Percentiles rank a stretch among this genome's conserved stretches.
phyloP scores from a whole-genome alignment of 2,797 vertebrate genomes.

The Peromyscus aztecus region DNA sequence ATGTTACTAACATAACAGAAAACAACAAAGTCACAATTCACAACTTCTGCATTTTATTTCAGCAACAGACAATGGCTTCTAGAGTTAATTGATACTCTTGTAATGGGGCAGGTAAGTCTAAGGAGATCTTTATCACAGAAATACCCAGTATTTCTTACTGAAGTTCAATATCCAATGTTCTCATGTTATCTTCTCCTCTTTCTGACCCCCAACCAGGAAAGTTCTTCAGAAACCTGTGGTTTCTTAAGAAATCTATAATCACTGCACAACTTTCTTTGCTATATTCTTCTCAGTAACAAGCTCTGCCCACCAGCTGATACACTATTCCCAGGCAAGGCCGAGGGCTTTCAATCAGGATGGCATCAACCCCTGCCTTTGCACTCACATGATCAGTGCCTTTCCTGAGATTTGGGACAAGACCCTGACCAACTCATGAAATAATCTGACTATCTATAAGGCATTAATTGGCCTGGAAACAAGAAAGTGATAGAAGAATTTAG shows the following conservation, averaged over 20 bases:
- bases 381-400: slow-evolving; percentile 90
- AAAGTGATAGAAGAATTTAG: not conserved
- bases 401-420: slow-evolving; percentile 88
- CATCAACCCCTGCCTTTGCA: slow-evolving; percentile 88
- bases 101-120: not conserved
- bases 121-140: not conserved
- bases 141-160: not conserved
- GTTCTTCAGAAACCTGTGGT: not conserved
- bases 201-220: not conserved
- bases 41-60: not conserved
- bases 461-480: not conserved
- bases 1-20: not conserved
- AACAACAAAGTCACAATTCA: not conserved
- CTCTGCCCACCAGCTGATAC: slow-evolving; percentile 88
- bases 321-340: slow-evolving; percentile 87
- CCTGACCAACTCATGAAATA: not conserved
- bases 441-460: not conserved
- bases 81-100: not conserved
- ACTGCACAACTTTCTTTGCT: not conserved
- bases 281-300: slow-evolving; percentile 77
- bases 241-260: not conserved
- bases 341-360: slow-evolving; percentile 87
- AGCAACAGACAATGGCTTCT: not conserved
- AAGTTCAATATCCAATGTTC: not conserved
- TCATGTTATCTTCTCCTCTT: not conserved